These are phyloP conservation scores for Chaenocephalus aceratus DNA, from an alignment of 2,113 vertebrate species.

Conservation along the genomic window DNA sequence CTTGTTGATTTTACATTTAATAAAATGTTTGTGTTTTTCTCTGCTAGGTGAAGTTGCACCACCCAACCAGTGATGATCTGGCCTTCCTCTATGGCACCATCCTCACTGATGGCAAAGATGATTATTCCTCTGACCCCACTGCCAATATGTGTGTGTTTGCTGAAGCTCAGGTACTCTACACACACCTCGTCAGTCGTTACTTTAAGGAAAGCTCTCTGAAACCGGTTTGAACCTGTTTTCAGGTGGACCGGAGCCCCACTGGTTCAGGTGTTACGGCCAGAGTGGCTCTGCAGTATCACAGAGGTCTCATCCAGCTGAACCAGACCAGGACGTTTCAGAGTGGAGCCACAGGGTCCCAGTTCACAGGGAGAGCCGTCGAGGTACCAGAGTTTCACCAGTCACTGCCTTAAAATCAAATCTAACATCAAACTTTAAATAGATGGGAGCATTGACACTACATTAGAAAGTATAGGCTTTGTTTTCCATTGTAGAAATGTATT, in stretches of 20 bases:
- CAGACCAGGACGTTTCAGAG: constrained; percentile 91
- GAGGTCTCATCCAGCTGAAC: constrained; percentile 89
- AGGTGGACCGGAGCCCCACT: constrained; percentile 96
- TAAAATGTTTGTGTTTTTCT: background rate
- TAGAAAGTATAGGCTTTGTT: background rate
- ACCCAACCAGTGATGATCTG: constrained; percentile 91
- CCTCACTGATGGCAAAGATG: constrained; percentile 93
- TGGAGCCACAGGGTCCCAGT: constrained; percentile 88
- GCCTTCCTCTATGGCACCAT: constrained; percentile 96
- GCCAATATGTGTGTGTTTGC: constrained; percentile 96
- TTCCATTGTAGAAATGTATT: background rate
- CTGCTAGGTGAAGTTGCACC: constrained; percentile 88
- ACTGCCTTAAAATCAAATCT: background rate
- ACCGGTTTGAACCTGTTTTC: constrained; percentile 4
- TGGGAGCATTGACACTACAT: background rate
- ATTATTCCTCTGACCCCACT: constrained; percentile 87
- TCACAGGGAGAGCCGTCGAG: constrained; percentile 91
- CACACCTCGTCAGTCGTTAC: background rate
- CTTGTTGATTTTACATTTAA: background rate
- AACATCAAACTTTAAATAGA: too few relatives aligned
- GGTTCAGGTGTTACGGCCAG: constrained; percentile 96
- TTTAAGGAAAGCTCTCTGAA: background rate
- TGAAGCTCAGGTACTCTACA: constrained; percentile 89
- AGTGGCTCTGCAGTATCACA: constrained; percentile 93
- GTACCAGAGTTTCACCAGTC: constrained; percentile 67